These are phyloP conservation scores for Oscheius sp. DNA, from an alignment of 2,888 invertebrate species.

Conservation along the genomic window DNA sequence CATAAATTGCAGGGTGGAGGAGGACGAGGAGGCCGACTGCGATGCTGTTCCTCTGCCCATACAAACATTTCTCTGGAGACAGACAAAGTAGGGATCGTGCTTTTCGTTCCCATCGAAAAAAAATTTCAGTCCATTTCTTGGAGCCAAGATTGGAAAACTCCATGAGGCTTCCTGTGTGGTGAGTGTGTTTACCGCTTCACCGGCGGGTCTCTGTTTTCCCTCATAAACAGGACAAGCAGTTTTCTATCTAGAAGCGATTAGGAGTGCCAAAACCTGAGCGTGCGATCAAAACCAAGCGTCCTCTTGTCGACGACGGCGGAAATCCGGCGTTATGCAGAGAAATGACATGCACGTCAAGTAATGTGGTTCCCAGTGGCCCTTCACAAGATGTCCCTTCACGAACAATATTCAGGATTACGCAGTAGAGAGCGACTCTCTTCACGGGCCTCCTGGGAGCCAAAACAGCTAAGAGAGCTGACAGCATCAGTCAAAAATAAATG, in stretches of 20 bases:
- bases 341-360: constrained; percentile 36
- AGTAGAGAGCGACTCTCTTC: background rate
- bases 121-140: constrained; percentile 87
- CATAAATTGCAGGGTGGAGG: constrained; percentile 56
- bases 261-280: constrained; percentile 1
- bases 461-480: constrained; percentile 12
- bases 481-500: constrained; percentile 14
- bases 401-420: constrained; percentile 9
- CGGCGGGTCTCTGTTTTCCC: background rate
- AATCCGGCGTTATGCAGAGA: constrained; percentile 37
- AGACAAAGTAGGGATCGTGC: constrained; percentile 81
- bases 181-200: constrained; percentile 71
- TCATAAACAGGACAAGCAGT: constrained; percentile 12
- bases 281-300: constrained; percentile 21
- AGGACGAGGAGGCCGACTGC: constrained; percentile 75
- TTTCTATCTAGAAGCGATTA: constrained; percentile 17
- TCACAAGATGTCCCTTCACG: background rate
- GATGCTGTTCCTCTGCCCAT: constrained; percentile 92
- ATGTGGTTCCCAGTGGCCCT: constrained; percentile 35
- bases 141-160: constrained; percentile 92
- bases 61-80: constrained; percentile 96
- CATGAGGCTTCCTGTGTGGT: constrained; percentile 98
- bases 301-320: constrained; percentile 31
- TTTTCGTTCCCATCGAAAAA: background rate
- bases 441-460: constrained; percentile 1